phyloP scores from a whole-genome alignment of 2,113 vertebrate species.

The Anoura caudifer region DNA sequence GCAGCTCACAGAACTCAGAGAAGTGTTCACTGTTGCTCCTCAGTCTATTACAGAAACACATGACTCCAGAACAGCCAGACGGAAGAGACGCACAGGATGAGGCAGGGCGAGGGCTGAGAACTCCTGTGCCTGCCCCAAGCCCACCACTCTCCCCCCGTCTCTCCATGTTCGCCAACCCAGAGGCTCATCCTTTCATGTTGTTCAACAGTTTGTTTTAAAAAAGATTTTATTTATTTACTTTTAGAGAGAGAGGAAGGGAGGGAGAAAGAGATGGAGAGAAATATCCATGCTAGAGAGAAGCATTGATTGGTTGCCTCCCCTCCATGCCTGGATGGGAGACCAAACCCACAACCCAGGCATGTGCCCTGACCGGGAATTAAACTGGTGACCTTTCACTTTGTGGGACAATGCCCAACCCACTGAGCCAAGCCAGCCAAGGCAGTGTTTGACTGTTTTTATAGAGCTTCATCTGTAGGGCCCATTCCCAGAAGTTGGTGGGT shows the following conservation, averaged over 20 bases:
- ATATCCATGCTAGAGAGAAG: too few relatives aligned
- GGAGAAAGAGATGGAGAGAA: too few relatives aligned
- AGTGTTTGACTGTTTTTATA: not conserved
- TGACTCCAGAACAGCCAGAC: not conserved
- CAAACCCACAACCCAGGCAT: too few relatives aligned
- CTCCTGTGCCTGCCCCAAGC: not conserved
- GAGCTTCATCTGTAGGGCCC: not conserved
- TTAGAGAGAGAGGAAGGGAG: too few relatives aligned
- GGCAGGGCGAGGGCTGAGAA: not conserved
- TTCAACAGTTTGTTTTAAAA: not conserved
- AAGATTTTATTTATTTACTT: too few relatives aligned
- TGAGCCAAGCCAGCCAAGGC: too few relatives aligned
- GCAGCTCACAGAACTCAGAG: not conserved
- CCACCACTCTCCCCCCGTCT: rapidly evolving
- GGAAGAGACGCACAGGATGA: too few relatives aligned
- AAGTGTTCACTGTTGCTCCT: not conserved
- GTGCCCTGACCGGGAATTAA: too few relatives aligned
- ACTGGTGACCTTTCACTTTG: too few relatives aligned
- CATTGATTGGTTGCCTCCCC: too few relatives aligned
- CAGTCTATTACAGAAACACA: not conserved
- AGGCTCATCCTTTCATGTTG: not conserved
- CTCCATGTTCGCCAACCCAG: not conserved
- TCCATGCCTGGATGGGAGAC: too few relatives aligned
- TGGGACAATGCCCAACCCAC: too few relatives aligned
- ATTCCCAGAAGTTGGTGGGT: not conserved